These are phyloP conservation scores for Aplocera efformata DNA, from an alignment of 2,888 invertebrate genomes.

Conservation along the genomic window DNA sequence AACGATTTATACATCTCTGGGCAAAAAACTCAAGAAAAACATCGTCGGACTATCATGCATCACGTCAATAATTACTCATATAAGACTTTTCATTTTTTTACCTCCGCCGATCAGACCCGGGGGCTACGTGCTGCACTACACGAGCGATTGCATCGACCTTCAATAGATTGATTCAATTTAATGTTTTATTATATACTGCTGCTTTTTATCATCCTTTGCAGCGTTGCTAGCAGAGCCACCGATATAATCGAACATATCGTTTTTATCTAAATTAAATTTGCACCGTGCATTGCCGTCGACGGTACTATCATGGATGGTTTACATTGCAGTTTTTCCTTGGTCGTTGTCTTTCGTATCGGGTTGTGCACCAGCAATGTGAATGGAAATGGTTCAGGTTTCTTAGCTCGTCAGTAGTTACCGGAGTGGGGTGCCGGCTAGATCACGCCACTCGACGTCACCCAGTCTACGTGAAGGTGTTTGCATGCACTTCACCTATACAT, in stretches of 20 bases:
- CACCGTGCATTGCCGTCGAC: conserved; percentile 14
- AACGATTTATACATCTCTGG: conserved; percentile 2
- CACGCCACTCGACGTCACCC: conserved; percentile 30
- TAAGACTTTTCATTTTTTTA: conserved; percentile 22
- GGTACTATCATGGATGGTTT: conserved; percentile 2
- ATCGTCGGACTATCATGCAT: conserved; percentile 17
- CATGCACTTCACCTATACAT: conserved; percentile 21
- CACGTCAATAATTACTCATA: conserved; percentile 21
- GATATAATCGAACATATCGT: conserved; percentile 17
- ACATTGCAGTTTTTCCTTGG: conserved; percentile 11
- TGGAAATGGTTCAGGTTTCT: background rate
- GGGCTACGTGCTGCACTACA: conserved; percentile 24
- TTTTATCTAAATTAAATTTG: conserved; percentile 17
- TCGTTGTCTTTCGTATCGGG: background rate
- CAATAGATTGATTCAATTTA: conserved; percentile 13
- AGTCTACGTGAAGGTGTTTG: conserved; percentile 24
- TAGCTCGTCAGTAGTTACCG: background rate
- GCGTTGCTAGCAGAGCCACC: conserved; percentile 12
- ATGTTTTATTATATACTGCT: conserved; percentile 8
- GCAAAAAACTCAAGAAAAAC: conserved; percentile 19
- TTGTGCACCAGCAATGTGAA: conserved; percentile 9
- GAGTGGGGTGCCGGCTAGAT: conserved; percentile 17
- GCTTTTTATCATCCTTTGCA: conserved; percentile 3
- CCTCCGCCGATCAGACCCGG: conserved; percentile 21
- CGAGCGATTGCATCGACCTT: conserved; percentile 17